Evolutionary conservation across 2,113 vertebrate genomes (phyloP).

Genomic region (Halcyon malimbica): DNA sequence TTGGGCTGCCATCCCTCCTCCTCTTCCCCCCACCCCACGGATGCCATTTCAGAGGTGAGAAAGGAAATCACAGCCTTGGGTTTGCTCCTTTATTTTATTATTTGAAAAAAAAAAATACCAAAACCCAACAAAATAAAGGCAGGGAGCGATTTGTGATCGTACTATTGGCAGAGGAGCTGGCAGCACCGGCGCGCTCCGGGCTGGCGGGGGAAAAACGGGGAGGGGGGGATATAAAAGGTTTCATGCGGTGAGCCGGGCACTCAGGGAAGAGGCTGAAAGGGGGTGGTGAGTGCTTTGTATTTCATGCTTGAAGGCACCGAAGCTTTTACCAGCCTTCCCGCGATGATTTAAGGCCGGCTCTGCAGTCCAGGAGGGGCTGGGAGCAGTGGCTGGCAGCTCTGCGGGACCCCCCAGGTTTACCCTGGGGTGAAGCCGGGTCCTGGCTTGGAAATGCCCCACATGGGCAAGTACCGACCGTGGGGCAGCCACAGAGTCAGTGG

Average conservation of each 20-base stretch:
- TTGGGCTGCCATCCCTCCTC: background rate
- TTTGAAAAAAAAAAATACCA: background rate
- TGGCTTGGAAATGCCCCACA: background rate
- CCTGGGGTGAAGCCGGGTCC: background rate
- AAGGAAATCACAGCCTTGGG: background rate
- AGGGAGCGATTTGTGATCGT: slow-evolving; percentile 5
- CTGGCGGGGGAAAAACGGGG: background rate
- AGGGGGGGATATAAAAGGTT: slow-evolving; percentile 56
- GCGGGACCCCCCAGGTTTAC: background rate
- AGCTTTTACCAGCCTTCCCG: slow-evolving; percentile 53
- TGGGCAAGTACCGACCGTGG: background rate
- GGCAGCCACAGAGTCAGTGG: background rate
- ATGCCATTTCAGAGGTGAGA: background rate
- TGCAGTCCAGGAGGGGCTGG: background rate
- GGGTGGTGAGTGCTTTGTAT: slow-evolving; percentile 61
- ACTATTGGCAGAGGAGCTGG: background rate
- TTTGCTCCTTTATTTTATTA: background rate
- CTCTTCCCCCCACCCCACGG: background rate
- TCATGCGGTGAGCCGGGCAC: slow-evolving; percentile 52
- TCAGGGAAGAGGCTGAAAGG: slow-evolving; percentile 59
- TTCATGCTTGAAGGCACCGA: slow-evolving; percentile 63
- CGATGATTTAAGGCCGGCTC: slow-evolving; percentile 35
- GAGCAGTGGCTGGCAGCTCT: background rate
- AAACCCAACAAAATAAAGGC: background rate
- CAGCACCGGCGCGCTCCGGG: background rate